Conservation (phyloP, 2,113 vertebrate species). For the Nerophis ophidion region DNA sequence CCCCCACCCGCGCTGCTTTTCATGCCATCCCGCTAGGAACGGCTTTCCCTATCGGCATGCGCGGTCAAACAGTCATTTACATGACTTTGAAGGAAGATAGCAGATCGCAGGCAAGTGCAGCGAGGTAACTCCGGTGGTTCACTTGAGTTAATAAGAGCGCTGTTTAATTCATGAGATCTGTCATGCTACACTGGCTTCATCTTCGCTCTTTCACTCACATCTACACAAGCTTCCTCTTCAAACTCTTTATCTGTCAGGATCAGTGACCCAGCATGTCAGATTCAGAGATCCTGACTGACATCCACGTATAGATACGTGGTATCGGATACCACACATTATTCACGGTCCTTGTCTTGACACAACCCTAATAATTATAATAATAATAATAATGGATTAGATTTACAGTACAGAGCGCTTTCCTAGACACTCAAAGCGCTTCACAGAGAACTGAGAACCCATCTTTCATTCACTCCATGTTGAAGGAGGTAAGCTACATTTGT, state of each 20-base stretch:
- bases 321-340: conserved; percentile 17
- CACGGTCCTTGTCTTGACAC: conserved; percentile 14
- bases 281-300: conserved; percentile 18
- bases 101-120: conserved; percentile 27
- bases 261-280: conserved; percentile 30
- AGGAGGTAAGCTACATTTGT: no score
- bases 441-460: no score
- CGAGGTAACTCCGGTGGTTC: conserved; percentile 34
- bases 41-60: conserved; percentile 17
- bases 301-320: conserved; percentile 5
- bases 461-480: no score
- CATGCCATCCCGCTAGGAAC: conserved; percentile 20
- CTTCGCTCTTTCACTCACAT: conserved; percentile 22
- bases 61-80: conserved; percentile 40
- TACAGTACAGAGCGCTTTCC: no score
- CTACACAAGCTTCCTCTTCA: conserved; percentile 36
- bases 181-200: conserved; percentile 54
- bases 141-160: conserved; percentile 50
- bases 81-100: conserved; percentile 10
- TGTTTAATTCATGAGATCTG: conserved; percentile 66
- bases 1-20: conserved; percentile 20
- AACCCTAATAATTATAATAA: neutral
- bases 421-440: no score
- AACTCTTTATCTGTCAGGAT: conserved; percentile 37
- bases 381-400: no score